Percentiles rank a stretch among this genome's conserved stretches.
These are phyloP conservation scores for Setophaga kirtlandii DNA, from an alignment of 2,113 vertebrate species.

Conservation along the genomic window DNA sequence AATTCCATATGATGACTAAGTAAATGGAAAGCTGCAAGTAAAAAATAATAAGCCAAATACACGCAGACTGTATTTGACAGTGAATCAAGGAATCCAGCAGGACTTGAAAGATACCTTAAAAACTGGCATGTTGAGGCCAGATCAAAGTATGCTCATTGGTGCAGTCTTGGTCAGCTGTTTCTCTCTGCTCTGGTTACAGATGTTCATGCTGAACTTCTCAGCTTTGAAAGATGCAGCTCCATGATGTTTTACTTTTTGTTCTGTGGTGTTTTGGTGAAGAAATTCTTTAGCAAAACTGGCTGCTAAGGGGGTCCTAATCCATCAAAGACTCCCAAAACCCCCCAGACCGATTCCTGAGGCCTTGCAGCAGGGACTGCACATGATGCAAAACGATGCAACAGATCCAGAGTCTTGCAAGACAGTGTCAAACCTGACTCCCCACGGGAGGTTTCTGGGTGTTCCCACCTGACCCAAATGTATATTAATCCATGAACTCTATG, in stretches of 20 bases:
- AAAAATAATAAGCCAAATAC: neutral
- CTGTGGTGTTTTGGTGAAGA: neutral
- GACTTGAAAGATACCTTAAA: neutral
- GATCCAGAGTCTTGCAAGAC: neutral
- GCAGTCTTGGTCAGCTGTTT: neutral
- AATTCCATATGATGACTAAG: neutral
- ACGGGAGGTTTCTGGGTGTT: neutral
- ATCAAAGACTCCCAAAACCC: too few species aligned
- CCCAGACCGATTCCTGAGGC: fast-evolving
- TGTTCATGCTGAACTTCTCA: neutral
- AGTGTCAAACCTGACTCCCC: neutral
- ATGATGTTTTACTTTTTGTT: neutral
- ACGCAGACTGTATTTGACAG: neutral
- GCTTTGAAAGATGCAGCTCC: neutral
- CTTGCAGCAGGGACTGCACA: neutral
- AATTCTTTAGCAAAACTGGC: neutral
- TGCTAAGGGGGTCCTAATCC: neutral
- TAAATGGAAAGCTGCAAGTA: neutral
- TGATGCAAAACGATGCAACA: neutral
- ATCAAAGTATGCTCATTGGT: neutral
- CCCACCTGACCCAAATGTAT: neutral
- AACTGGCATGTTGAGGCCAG: neutral
- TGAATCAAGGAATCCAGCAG: neutral
- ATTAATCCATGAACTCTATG: neutral
- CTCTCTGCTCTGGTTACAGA: neutral